These are phyloP conservation scores for Caenorhabditis japonica DNA, from an alignment of 2,888 invertebrate genomes.

Conservation along the genomic window DNA sequence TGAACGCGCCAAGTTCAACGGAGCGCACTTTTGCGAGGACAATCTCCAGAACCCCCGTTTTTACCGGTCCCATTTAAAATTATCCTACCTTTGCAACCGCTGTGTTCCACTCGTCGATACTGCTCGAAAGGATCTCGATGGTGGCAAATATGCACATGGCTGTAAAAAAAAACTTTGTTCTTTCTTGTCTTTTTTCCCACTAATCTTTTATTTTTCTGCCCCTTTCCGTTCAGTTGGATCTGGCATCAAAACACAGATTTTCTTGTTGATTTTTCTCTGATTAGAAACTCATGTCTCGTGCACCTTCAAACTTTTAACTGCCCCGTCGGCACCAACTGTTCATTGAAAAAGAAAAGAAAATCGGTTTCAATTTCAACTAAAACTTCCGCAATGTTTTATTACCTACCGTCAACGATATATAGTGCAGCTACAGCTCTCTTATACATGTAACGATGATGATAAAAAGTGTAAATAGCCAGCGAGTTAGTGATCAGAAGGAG, in stretches of 20 bases:
- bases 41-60: no score
- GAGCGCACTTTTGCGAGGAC: no score
- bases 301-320: no score
- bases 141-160: conserved; percentile 70
- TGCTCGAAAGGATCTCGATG: conserved; percentile 71
- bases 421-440: conserved; percentile 72
- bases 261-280: not conserved
- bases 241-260: conserved; percentile 4
- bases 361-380: no score
- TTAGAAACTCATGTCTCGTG: conserved; percentile 10
- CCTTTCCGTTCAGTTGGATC: no score
- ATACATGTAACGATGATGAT: conserved; percentile 75
- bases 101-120: conserved; percentile 74
- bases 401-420: conserved; percentile 70
- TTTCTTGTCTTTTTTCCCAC: not conserved
- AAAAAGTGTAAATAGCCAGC: conserved; percentile 74
- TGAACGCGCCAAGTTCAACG: no score
- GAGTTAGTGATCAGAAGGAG: conserved; percentile 70
- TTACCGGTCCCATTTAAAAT: no score
- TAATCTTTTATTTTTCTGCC: not conserved
- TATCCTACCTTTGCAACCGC: conserved; percentile 60
- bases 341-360: no score
- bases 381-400: no score
- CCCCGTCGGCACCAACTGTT: no score
- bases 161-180: conserved; percentile 41